Evolutionary conservation across 2,888 invertebrate species (phyloP), one percentile per base, ranked within the genome.

Genomic region (Cepaea hortensis): DNA sequence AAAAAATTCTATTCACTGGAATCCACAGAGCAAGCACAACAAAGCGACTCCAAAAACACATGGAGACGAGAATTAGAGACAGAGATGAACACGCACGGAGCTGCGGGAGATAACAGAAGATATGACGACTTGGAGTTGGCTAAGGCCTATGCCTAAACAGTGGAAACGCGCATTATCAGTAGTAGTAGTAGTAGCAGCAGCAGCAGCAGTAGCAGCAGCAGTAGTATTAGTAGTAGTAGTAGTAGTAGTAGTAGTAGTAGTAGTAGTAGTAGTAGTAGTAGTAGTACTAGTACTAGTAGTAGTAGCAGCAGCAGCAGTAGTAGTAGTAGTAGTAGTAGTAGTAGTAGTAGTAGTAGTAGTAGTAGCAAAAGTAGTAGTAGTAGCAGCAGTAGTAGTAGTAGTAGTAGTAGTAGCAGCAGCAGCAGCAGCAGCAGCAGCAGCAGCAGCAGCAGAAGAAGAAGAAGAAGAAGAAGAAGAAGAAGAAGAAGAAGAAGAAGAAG

Each of bases 181-280:
- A 72, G 72, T 13, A 72, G 72, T 13, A 72, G 72, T 13, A 72
- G 72, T 3, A 72, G 72, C 72, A 72, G 72, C 72, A 72, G 72
- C 72, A 72, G 72, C 3, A 72, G 72, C 72, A 72, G 72, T 13
- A 72, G 72, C 3, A 72, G 72, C 3, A 72, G 72, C 3, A 72
- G 72, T 72, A 72, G 72, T 72, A 72, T 3, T 3, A 72, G 72
- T 3, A 72, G 72, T 3, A 72, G 72, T 3, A 72, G 72, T 3
- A 72, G 72, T 72, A 72, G 72, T 72, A 72, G 72, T 55, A 55
- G 55, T 55, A 55, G 55, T 55, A 55, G 55, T n/a, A 55, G 55
- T 55, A 55, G 55, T 55, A 55, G 55, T 55, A 55, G 55, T 55
- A 55, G n/a, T 35, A 72, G 72, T 72, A 72, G 72, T 35, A 72